Conservation (phyloP, 2,797 vertebrate genomes). For the Avahi laniger region DNA sequence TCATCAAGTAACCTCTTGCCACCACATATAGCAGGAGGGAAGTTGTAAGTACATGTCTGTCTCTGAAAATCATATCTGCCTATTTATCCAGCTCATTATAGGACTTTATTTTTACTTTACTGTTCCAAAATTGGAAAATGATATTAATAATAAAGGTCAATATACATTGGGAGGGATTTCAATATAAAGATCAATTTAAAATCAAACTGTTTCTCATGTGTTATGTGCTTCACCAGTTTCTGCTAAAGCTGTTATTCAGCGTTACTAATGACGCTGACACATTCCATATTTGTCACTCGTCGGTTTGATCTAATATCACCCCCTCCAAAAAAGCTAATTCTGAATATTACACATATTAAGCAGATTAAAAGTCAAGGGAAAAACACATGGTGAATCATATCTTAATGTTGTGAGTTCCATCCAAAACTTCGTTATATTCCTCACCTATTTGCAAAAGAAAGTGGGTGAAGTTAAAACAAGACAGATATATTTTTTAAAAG, state of each 20-base stretch:
- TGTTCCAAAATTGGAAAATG: neutral
- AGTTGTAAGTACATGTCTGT: neutral
- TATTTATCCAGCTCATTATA: neutral
- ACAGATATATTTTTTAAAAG: neutral
- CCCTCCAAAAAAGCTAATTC: neutral
- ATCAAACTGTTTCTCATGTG: neutral
- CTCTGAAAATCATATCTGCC: neutral
- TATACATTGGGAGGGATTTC: neutral
- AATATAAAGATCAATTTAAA: neutral
- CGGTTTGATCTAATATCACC: neutral
- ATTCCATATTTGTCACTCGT: neutral
- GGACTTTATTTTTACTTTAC: neutral
- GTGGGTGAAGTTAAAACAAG: neutral
- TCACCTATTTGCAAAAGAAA: neutral
- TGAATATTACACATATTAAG: neutral
- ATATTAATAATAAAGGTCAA: neutral
- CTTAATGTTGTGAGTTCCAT: neutral
- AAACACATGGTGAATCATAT: neutral
- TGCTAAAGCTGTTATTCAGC: neutral
- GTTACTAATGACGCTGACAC: neutral
- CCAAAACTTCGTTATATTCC: neutral
- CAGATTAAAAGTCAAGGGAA: neutral
- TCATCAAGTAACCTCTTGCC: neutral
- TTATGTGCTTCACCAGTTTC: neutral
- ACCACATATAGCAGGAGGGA: neutral